Percentiles rank a stretch among this genome's conserved stretches.
phyloP scores from a whole-genome alignment of 37 sponge, comb jelly and placozoan species.

The Hexactinellida sp. region DNA sequence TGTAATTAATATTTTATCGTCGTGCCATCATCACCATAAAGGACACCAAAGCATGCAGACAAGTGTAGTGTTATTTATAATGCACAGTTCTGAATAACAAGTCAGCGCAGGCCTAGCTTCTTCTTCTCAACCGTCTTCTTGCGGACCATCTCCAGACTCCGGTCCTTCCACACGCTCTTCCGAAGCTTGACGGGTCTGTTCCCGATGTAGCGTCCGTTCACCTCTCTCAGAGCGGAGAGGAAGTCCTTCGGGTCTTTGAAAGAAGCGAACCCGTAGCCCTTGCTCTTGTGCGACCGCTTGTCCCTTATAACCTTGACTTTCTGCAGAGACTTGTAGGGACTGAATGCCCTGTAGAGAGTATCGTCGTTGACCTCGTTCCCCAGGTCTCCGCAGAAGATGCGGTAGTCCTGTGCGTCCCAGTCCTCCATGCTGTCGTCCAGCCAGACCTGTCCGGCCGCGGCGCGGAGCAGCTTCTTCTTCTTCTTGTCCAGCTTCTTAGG shows the following conservation, averaged over 20 bases:
- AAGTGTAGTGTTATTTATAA: too few species aligned
- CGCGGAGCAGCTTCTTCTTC: slow-evolving; percentile 54
- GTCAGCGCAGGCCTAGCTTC: slow-evolving; percentile 61
- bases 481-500: slow-evolving; percentile 30
- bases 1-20: too few species aligned
- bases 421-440: slow-evolving; percentile 71
- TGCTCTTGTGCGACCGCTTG: slow-evolving; percentile 78
- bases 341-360: slow-evolving; percentile 62
- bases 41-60: background rate
- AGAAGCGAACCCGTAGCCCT: slow-evolving; percentile 92
- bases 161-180: slow-evolving; percentile 92
- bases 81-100: background rate
- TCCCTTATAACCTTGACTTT: slow-evolving; percentile 86
- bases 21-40: background rate
- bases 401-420: slow-evolving; percentile 83
- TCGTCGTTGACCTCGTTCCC: slow-evolving; percentile 96
- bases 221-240: slow-evolving; percentile 84
- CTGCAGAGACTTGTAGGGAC: slow-evolving; percentile 63
- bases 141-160: slow-evolving; percentile 48
- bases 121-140: slow-evolving; percentile 78
- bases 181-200: slow-evolving; percentile 77
- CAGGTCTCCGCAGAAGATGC: slow-evolving; percentile 90
- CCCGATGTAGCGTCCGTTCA: slow-evolving; percentile 92
- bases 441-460: slow-evolving; percentile 78
- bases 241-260: slow-evolving; percentile 92